These are phyloP conservation scores for Brachyptera putata DNA, from an alignment of 2,888 invertebrate genomes.

Conservation along the genomic window DNA sequence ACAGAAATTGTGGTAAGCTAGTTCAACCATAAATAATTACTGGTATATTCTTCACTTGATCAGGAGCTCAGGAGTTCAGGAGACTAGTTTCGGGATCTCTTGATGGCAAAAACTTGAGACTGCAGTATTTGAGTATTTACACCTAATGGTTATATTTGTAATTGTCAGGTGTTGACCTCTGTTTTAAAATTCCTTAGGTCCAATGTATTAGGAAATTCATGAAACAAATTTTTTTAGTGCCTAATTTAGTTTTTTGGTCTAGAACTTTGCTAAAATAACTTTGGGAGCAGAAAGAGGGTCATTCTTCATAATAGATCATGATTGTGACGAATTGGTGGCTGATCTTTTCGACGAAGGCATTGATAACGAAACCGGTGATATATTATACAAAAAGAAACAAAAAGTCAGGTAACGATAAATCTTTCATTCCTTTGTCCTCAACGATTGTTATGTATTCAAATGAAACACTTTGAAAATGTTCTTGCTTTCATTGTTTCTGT, in stretches of 20 bases:
- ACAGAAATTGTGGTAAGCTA: slow-evolving; percentile 55
- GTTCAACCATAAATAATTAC: no score
- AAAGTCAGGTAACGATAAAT: slow-evolving; percentile 48
- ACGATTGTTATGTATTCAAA: no score
- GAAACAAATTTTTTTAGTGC: no score
- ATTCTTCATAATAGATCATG: slow-evolving; percentile 54
- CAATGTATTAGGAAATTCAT: no score
- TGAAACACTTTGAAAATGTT: neutral
- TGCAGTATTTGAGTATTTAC: no score
- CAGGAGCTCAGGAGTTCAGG: no score
- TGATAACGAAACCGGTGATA: slow-evolving; percentile 43
- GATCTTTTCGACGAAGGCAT: slow-evolving; percentile 60
- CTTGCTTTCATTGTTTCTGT: neutral
- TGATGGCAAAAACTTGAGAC: no score
- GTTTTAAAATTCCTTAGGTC: no score
- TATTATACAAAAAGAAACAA: slow-evolving; percentile 51
- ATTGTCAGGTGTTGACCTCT: no score
- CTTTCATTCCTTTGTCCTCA: neutral
- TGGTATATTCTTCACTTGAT: no score
- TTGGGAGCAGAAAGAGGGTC: slow-evolving; percentile 55
- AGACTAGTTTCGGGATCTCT: no score
- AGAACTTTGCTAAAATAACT: slow-evolving; percentile 51
- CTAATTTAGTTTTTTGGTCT: neutral
- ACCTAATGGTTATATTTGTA: no score
- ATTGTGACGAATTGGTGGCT: slow-evolving; percentile 47